Evolutionary conservation across 1,140 invertebrate species (phyloP).

Genomic region (Belonocnema kinseyi): DNA sequence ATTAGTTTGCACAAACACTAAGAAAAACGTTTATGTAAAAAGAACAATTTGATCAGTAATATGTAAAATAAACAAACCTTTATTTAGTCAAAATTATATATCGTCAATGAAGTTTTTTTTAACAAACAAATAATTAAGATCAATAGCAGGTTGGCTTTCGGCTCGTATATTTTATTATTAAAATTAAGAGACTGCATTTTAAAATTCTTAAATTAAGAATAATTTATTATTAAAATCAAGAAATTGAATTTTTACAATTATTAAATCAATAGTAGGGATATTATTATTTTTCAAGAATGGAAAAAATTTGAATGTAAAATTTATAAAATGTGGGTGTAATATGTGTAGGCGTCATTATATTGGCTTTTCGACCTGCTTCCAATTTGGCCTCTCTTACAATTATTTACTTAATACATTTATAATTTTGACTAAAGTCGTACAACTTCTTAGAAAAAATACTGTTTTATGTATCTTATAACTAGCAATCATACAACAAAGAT

Average conservation of each 20-base stretch:
- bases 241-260: too few relatives aligned
- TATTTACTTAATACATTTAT: not conserved
- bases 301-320: conserved; percentile 23
- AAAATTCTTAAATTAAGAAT: not conserved
- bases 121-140: too few relatives aligned
- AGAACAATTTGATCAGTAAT: too few relatives aligned
- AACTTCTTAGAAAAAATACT: too few relatives aligned
- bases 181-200: not conserved
- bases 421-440: not conserved
- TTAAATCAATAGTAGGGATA: not conserved
- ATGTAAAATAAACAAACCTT: too few relatives aligned
- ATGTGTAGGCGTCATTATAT: not conserved
- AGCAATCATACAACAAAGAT: too few relatives aligned
- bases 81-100: too few relatives aligned
- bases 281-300: not conserved
- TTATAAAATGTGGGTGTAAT: conserved; percentile 1
- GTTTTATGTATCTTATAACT: too few relatives aligned
- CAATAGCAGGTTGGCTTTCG: too few relatives aligned
- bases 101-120: too few relatives aligned
- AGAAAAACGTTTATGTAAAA: too few relatives aligned
- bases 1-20: too few relatives aligned
- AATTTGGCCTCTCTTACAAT: not conserved
- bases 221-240: not conserved
- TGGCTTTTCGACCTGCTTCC: conserved; percentile 8
- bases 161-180: not conserved